phyloP scores from a whole-genome alignment of 1,140 invertebrate genomes.

The Triops cancriformis region DNA sequence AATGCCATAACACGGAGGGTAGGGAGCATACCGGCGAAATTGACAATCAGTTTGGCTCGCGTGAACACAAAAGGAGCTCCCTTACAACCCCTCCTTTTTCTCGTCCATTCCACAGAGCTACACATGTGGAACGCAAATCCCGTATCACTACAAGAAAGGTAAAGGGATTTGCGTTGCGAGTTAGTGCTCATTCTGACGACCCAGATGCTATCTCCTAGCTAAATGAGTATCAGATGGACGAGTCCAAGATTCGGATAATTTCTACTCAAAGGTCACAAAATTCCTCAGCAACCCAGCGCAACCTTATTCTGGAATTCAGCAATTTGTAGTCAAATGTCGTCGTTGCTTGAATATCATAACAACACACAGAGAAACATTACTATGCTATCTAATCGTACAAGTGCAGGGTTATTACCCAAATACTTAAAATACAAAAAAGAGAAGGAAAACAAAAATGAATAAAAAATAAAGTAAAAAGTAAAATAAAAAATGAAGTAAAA shows the following conservation, averaged over 20 bases:
- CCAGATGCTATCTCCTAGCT: neutral
- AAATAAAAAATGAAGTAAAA: neutral
- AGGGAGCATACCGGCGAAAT: neutral
- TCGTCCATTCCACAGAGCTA: neutral
- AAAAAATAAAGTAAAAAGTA: too few species aligned
- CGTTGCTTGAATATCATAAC: too few species aligned
- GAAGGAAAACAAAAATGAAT: slow-evolving; percentile 19
- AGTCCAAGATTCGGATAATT: neutral
- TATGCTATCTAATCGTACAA: neutral
- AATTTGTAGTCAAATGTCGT: too few species aligned
- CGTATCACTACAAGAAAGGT: neutral
- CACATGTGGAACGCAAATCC: neutral
- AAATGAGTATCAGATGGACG: neutral
- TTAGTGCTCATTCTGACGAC: neutral
- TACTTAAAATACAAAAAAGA: neutral
- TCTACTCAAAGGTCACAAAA: neutral
- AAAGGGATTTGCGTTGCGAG: neutral
- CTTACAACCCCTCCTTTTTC: neutral
- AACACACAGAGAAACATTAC: too few species aligned
- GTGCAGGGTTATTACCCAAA: neutral
- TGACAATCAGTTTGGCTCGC: neutral
- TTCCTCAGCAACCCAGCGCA: too few species aligned
- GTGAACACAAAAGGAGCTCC: neutral
- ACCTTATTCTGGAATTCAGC: too few species aligned
- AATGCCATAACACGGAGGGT: neutral